Conservation (phyloP, 2,797 vertebrate species). For the Oryzias sinensis region DNA sequence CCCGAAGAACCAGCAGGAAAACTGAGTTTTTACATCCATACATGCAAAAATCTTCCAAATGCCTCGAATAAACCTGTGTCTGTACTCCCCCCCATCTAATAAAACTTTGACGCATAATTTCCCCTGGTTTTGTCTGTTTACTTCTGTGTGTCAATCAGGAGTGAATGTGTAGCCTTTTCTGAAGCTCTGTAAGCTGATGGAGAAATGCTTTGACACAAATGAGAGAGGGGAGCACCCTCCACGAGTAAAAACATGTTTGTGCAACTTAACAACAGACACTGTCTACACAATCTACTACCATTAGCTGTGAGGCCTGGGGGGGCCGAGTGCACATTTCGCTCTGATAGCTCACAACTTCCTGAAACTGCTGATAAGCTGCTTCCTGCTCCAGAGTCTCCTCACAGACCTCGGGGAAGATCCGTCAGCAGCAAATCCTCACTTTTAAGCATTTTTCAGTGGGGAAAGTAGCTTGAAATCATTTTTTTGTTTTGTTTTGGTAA, state of each 20-base stretch:
- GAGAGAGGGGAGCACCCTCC: not conserved
- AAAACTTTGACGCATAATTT: constrained; percentile 20
- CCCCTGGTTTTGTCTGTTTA: not conserved
- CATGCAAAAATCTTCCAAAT: not conserved
- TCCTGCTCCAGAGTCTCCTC: not conserved
- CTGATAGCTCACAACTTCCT: constrained; percentile 29
- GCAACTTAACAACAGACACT: not conserved
- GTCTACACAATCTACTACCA: not conserved
- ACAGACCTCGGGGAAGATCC: not conserved
- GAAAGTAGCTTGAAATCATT: not conserved
- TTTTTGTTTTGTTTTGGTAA: too few species aligned
- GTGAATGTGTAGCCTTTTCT: not conserved
- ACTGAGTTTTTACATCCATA: not conserved
- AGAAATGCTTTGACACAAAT: not conserved
- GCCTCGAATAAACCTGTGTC: not conserved
- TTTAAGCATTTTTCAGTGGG: not conserved
- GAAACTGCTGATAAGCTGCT: constrained; percentile 23
- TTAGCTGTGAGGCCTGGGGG: not conserved
- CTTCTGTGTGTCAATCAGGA: constrained; percentile 2
- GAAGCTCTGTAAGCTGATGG: not conserved
- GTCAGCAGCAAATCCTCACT: not conserved
- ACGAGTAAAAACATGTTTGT: not conserved
- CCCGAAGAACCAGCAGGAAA: constrained; percentile 7
- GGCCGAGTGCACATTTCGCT: constrained; percentile 2
- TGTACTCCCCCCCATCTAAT: constrained; percentile 24